Base-by-base conservation (phyloP, 2,888 invertebrate genomes). In the Platynereis dumerilii region DNA sequence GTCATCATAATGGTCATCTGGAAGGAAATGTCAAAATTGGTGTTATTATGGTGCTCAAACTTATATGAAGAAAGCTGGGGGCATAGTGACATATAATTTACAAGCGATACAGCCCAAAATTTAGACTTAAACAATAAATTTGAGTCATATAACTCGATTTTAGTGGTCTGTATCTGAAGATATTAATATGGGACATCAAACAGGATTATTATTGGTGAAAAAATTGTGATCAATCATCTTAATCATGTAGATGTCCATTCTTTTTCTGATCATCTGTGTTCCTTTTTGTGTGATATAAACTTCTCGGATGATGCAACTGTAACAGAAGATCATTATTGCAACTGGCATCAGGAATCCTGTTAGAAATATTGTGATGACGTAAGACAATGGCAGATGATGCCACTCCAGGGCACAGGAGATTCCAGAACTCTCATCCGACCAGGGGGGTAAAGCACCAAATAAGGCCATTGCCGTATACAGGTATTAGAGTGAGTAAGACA, bases 1-100 rank as follows among this genome's bases (percentile, higher is more conserved):
- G 92, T 48, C 48, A 48, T 48, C 48, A 48, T 20, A 5, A 48
- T 22, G n/a, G 48, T 22, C 48, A 48, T 48, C 48, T 48, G 48
- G 5, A 48, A 48, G 7, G 22, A 22, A 48, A 48, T n/a, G 34
- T 7, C 12, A 34, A n/a, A n/a, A n/a, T n/a, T n/a, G n/a, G n/a
- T n/a, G n/a, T n/a, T n/a, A n/a, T n/a, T n/a, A n/a, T n/a, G n/a
- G n/a, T n/a, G n/a, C n/a, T n/a, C n/a, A n/a, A n/a, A n/a, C n/a
- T n/a, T n/a, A n/a, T n/a, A n/a, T n/a, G n/a, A n/a, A n/a, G n/a
- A n/a, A n/a, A n/a, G n/a, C n/a, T n/a, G n/a, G n/a, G n/a, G n/a
- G n/a, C n/a, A n/a, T n/a, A n/a, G n/a, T n/a, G n/a, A n/a, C n/a
- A n/a, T n/a, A n/a, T n/a, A n/a, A n/a, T n/a, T n/a, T n/a, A n/a